Percentiles rank a stretch among this genome's conserved stretches.
Evolutionary conservation across 2,888 invertebrate species (phyloP).

Genomic region (Caenorhabditis sp.): DNA sequence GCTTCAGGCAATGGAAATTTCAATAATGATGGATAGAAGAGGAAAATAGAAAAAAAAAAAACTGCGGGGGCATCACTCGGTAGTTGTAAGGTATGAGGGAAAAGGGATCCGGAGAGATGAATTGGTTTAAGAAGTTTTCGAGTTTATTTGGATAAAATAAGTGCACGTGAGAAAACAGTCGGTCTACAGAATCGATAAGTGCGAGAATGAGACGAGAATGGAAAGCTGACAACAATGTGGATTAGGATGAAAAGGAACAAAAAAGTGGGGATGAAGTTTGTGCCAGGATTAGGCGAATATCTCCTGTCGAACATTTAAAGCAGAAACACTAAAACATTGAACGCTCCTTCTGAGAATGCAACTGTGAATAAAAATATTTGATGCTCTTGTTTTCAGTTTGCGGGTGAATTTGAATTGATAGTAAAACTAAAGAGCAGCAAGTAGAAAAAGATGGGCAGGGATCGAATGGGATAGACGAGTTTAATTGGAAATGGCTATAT

Average conservation of each 20-base stretch:
- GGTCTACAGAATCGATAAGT: constrained; percentile 13
- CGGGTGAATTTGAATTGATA: too few relatives aligned
- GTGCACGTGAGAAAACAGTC: constrained; percentile 16
- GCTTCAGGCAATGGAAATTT: constrained; percentile 55
- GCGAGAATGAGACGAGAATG: constrained; percentile 10
- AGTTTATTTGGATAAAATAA: too few relatives aligned
- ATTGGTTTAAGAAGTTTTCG: too few relatives aligned
- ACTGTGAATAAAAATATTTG: too few relatives aligned
- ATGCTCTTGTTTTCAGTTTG: too few relatives aligned
- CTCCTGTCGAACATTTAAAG: constrained; percentile 14
- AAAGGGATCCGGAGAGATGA: not conserved
- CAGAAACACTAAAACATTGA: not conserved
- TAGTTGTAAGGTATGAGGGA: constrained; percentile 16
- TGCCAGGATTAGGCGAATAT: constrained; percentile 24
- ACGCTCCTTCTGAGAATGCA: too few relatives aligned
- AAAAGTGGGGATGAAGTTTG: constrained; percentile 22
- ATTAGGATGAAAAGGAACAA: constrained; percentile 6
- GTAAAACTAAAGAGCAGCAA: not conserved
- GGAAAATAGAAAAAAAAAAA: not conserved
- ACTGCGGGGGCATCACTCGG: constrained; percentile 15
- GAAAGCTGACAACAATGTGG: constrained; percentile 11
- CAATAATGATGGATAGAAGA: constrained; percentile 32
- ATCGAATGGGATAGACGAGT: constrained; percentile 12
- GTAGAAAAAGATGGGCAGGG: not conserved
- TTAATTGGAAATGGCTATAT: constrained; percentile 25